Conservation (phyloP, 2,113 vertebrate species). For the Ctenomys sociabilis region DNA sequence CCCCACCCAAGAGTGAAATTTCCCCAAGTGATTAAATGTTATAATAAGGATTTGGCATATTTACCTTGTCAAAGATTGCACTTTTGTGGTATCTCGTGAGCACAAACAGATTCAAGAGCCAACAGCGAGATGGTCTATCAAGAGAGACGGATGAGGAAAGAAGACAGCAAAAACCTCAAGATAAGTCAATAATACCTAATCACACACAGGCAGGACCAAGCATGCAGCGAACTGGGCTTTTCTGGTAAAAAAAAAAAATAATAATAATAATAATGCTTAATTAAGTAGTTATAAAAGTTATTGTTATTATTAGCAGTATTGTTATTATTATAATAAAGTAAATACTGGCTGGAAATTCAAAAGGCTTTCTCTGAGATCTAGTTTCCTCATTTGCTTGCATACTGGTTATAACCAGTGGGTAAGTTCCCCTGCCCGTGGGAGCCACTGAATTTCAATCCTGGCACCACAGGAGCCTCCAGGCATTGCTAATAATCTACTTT, state of each 20-base stretch:
- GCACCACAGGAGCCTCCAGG: neutral
- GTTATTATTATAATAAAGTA: constrained; percentile 70
- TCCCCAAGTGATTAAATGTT: constrained; percentile 69
- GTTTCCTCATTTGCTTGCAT: constrained; percentile 35
- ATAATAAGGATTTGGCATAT: constrained; percentile 59
- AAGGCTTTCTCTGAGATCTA: constrained; percentile 59
- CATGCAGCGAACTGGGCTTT: constrained; percentile 45
- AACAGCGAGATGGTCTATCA: constrained; percentile 61
- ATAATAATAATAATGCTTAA: constrained; percentile 19
- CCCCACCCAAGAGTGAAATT: constrained; percentile 45
- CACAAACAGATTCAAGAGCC: constrained; percentile 55
- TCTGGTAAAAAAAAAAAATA: constrained; percentile 42
- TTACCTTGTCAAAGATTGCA: constrained; percentile 53
- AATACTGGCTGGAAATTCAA: constrained; percentile 69
- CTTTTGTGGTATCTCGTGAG: constrained; percentile 59
- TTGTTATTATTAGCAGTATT: constrained; percentile 70
- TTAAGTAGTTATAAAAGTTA: constrained; percentile 74
- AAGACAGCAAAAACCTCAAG: constrained; percentile 63
- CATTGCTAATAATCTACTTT: neutral
- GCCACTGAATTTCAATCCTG: neutral
- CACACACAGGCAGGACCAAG: constrained; percentile 63
- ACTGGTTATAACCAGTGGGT: neutral
- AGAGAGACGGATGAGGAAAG: constrained; percentile 19
- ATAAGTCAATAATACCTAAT: constrained; percentile 69
- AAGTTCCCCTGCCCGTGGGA: neutral